These are phyloP conservation scores for Colinus virginianus DNA, from an alignment of 2,113 vertebrate species.

Conservation along the genomic window DNA sequence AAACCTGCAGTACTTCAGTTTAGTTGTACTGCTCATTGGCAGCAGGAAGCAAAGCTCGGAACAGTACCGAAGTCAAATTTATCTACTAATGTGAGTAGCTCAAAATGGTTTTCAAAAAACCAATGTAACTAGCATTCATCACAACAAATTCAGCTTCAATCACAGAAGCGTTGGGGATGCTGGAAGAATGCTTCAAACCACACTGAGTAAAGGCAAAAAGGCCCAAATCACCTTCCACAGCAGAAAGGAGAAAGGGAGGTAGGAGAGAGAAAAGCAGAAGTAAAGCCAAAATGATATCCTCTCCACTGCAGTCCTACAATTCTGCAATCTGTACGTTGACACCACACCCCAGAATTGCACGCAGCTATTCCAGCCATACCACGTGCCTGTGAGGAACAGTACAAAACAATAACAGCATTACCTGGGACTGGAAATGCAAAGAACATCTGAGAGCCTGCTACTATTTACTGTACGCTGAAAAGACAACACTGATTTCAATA, in stretches of 20 bases:
- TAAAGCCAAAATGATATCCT: neutral
- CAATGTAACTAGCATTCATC: neutral
- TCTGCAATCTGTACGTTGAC: neutral
- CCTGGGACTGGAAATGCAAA: neutral
- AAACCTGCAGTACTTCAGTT: neutral
- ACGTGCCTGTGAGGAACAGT: neutral
- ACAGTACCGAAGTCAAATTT: neutral
- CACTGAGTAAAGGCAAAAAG: neutral
- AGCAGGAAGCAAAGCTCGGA: neutral
- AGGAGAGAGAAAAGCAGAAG: neutral
- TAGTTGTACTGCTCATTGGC: neutral
- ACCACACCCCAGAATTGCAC: neutral
- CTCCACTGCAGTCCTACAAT: neutral
- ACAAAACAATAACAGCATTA: neutral
- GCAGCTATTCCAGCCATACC: neutral
- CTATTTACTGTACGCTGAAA: neutral
- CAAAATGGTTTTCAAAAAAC: neutral
- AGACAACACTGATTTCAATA: neutral
- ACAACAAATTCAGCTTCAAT: neutral
- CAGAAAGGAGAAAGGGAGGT: neutral
- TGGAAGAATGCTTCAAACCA: neutral
- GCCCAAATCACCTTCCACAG: neutral
- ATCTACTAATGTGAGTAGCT: neutral
- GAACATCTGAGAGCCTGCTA: neutral
- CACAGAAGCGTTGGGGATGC: neutral